A percentile compares a stretch with the other conserved stretches of the same genome.
Conservation (phyloP, 1,140 invertebrate species). For the Eriocheir sinensis region DNA sequence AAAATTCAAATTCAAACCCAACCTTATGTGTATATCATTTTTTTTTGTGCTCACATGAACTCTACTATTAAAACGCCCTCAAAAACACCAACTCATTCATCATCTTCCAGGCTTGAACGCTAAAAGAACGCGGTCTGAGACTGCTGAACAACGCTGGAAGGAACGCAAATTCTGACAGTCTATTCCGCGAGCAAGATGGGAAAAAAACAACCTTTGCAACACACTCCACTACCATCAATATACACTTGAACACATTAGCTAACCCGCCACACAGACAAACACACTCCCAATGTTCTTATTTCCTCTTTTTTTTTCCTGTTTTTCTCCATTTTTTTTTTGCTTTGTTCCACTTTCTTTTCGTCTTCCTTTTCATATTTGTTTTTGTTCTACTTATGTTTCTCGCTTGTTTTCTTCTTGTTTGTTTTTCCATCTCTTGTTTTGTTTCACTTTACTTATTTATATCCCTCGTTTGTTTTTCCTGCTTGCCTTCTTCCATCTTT, state of each 20-base stretch:
- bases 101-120: background rate
- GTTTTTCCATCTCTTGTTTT: background rate
- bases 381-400: background rate
- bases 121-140: background rate
- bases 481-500: background rate
- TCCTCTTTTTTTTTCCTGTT: background rate
- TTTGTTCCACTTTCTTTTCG: background rate
- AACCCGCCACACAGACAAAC: background rate
- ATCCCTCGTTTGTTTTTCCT: background rate
- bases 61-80: no score
- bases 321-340: background rate
- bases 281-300: background rate
- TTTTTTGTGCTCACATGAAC: no score
- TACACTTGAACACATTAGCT: slow-evolving; percentile 32
- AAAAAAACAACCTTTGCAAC: background rate
- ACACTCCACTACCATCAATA: background rate
- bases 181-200: background rate
- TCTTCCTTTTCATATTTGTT: background rate
- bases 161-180: background rate
- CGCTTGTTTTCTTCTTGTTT: background rate
- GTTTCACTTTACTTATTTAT: background rate
- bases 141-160: background rate
- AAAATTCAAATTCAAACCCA: no score
- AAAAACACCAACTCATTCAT: background rate
- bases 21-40: no score